These are phyloP conservation scores for Chionodraco myersi DNA, from an alignment of 2,113 vertebrate species.

Conservation along the genomic window DNA sequence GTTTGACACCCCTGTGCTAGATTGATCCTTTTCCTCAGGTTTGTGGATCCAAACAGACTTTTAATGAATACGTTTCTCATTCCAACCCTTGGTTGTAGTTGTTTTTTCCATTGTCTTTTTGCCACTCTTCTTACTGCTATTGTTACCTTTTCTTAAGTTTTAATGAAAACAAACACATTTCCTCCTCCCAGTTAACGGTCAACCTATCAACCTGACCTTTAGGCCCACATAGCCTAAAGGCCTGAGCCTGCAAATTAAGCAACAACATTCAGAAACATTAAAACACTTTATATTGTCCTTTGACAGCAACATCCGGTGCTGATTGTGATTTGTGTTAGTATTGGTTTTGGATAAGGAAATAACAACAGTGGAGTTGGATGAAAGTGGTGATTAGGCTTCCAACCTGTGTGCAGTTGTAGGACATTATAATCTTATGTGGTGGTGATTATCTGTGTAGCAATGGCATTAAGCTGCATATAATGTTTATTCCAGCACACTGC, in stretches of 20 bases:
- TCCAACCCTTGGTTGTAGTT: not conserved
- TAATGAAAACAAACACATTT: not conserved
- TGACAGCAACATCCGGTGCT: not conserved
- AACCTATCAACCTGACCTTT: not conserved
- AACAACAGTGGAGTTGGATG: not conserved
- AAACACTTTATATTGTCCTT: not conserved
- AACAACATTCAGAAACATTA: not conserved
- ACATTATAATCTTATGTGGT: too few relatives aligned
- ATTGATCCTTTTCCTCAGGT: not conserved
- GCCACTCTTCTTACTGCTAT: not conserved
- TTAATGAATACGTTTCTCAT: not conserved
- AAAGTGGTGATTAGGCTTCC: slow-evolving; percentile 10
- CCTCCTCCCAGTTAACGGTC: not conserved
- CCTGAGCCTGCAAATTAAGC: slow-evolving; percentile 8
- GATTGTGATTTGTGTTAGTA: not conserved
- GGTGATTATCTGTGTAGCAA: too few relatives aligned
- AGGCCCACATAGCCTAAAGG: not conserved
- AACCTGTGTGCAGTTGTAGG: not conserved
- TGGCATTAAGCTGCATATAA: too few relatives aligned
- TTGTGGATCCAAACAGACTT: not conserved
- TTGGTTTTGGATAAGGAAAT: not conserved
- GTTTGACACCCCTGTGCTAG: too few relatives aligned
- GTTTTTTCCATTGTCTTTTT: not conserved
- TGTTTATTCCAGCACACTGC: too few relatives aligned
- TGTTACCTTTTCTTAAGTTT: not conserved